A percentile compares a stretch with the other conserved stretches of the same genome.
phyloP scores from a whole-genome alignment of 1,140 invertebrate species.

The Agrypnia vestita region DNA sequence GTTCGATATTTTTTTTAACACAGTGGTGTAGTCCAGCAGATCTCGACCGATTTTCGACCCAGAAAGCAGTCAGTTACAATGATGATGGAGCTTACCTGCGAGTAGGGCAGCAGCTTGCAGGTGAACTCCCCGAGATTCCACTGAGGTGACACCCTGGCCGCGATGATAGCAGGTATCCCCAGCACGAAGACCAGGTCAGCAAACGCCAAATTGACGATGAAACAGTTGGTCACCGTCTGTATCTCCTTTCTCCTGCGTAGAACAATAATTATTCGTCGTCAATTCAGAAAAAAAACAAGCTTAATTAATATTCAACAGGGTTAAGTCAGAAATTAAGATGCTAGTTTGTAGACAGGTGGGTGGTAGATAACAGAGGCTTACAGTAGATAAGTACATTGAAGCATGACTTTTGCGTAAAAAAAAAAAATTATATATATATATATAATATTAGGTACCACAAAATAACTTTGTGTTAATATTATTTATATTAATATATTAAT shows the following conservation, averaged over 20 bases:
- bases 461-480: too few species aligned
- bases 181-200: constrained; percentile 78
- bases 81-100: constrained; percentile 69
- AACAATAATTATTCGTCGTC: neutral
- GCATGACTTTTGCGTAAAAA: too few species aligned
- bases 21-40: too few species aligned
- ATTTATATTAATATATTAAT: too few species aligned
- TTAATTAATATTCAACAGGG: neutral
- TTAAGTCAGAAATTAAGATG: neutral
- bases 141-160: constrained; percentile 70
- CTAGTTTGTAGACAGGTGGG: too few species aligned
- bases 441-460: too few species aligned
- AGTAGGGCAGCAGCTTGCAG: constrained; percentile 75
- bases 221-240: constrained; percentile 84
- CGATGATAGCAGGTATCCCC: constrained; percentile 73
- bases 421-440: too few species aligned
- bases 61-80: too few species aligned
- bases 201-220: constrained; percentile 80
- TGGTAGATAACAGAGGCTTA: too few species aligned
- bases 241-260: constrained; percentile 71
- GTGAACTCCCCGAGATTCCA: constrained; percentile 74
- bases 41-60: too few species aligned
- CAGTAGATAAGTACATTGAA: too few species aligned
- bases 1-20: too few species aligned
- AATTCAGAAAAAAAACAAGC: neutral